Conservation (phyloP, 2,113 vertebrate genomes). For the Patagioenas fasciata region DNA sequence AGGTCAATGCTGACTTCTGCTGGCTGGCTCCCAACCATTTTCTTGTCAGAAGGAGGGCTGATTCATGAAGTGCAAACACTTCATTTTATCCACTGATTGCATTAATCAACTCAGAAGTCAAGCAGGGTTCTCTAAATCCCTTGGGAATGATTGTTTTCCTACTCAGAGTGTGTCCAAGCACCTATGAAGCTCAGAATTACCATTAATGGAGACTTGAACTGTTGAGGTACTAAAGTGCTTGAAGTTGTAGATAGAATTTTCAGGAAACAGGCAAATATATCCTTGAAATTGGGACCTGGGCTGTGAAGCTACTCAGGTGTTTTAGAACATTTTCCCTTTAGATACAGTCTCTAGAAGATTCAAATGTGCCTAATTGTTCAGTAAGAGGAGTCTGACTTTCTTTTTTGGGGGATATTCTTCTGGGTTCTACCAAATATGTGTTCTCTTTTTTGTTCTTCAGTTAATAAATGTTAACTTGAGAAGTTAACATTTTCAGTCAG, state of each 20-base stretch:
- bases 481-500: not conserved
- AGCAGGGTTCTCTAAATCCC: not conserved
- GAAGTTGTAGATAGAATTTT: not conserved
- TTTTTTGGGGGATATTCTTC: not conserved
- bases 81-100: not conserved
- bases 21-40: not conserved
- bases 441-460: not conserved
- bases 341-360: not conserved
- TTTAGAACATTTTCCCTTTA: not conserved
- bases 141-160: not conserved
- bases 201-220: not conserved
- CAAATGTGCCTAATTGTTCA: not conserved
- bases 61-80: not conserved
- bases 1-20: not conserved
- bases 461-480: not conserved
- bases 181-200: not conserved
- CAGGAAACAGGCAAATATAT: not conserved
- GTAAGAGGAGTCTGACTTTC: not conserved
- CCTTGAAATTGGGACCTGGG: not conserved
- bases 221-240: not conserved
- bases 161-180: not conserved
- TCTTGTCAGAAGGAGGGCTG: not conserved
- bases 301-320: not conserved
- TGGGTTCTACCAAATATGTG: not conserved
- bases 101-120: not conserved